Base-by-base conservation (phyloP, 92 coral and sea anemone species). In the Anthopleura xanthogrammica region DNA sequence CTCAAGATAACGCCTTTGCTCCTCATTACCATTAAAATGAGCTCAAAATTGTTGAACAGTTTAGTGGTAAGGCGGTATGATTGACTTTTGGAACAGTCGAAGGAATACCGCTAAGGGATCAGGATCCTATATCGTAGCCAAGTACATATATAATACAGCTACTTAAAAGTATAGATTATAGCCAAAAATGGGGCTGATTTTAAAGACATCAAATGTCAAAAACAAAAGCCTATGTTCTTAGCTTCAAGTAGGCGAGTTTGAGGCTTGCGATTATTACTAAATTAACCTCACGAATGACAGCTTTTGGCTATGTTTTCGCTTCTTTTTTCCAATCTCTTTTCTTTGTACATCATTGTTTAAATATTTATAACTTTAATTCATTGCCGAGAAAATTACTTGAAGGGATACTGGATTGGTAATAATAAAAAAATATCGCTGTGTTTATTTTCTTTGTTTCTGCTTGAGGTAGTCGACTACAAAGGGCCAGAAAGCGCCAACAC, bases 11-110 rank as follows among this genome's bases (percentile, higher is more conserved):
- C 74, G 74, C 74, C 74, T 68, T 22, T 68, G 40, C 36, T 23
- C 1, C 41, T 68, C 43, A 68, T 68, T 68, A 68, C 42, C 42
- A 68, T 68, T 24, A 29, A 23, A 68, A 68, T 68, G 74, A 68
- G 74, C 36, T 23, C 74, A 68, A 68, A 24, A 68, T 68, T 29
- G 74, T 36, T 68, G 74, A 68, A 36, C 74, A 68, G 74, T 68
- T 68, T 68, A 68, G 74, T 12, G 74, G 74, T 12, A 68, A 68
- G 74, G 74, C 74, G 74, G 74, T 68, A 12, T 29, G 74, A 68
- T 68, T 68, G 74, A 42, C 74, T 68, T 68, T n/a, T 12, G 29
- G 14, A 68, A 24, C 16, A 68, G 74, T 68, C 29, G 74, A 68
- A 24, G 74, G 42, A 9, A 68, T 36, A 68, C 74, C 74, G 74